Percentiles rank a stretch among this genome's conserved stretches.
These are phyloP conservation scores for Brachynemurus nebulosus DNA, from an alignment of 2,888 invertebrate species.

Conservation along the genomic window DNA sequence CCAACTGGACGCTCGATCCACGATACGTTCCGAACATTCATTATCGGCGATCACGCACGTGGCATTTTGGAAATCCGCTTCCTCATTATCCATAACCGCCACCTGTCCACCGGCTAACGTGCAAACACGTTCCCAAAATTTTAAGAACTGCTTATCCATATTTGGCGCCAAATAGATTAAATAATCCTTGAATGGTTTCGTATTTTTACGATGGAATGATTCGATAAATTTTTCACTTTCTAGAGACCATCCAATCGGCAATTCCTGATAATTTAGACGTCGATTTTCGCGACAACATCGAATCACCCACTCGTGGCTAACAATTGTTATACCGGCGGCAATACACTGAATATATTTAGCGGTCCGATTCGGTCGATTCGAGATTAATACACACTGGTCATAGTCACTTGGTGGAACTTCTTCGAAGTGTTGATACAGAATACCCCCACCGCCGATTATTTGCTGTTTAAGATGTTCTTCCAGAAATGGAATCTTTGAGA, in stretches of 20 bases:
- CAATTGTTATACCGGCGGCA: slow-evolving; percentile 46
- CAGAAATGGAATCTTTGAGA: slow-evolving; percentile 35
- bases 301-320: slow-evolving; percentile 60
- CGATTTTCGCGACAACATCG: slow-evolving; percentile 38
- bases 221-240: slow-evolving; percentile 33
- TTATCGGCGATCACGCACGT: slow-evolving; percentile 45
- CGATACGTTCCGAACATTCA: slow-evolving; percentile 42
- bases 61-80: slow-evolving; percentile 12
- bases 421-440: slow-evolving; percentile 37
- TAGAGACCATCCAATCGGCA: slow-evolving; percentile 50
- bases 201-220: slow-evolving; percentile 26
- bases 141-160: slow-evolving; percentile 35
- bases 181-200: slow-evolving; percentile 25
- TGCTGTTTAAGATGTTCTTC: slow-evolving; percentile 44
- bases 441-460: slow-evolving; percentile 47
- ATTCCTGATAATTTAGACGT: slow-evolving; percentile 31
- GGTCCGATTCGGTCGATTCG: slow-evolving; percentile 57
- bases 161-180: slow-evolving; percentile 26
- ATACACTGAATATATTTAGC: slow-evolving; percentile 60
- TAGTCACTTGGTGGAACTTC: slow-evolving; percentile 37
- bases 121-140: slow-evolving; percentile 48
- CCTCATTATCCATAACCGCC: slow-evolving; percentile 23
- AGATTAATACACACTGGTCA: slow-evolving; percentile 41
- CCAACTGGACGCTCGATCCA: slow-evolving; percentile 37
- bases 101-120: slow-evolving; percentile 39